Conservation (phyloP, 1,140 invertebrate species). For the Solenopsis fugax region DNA sequence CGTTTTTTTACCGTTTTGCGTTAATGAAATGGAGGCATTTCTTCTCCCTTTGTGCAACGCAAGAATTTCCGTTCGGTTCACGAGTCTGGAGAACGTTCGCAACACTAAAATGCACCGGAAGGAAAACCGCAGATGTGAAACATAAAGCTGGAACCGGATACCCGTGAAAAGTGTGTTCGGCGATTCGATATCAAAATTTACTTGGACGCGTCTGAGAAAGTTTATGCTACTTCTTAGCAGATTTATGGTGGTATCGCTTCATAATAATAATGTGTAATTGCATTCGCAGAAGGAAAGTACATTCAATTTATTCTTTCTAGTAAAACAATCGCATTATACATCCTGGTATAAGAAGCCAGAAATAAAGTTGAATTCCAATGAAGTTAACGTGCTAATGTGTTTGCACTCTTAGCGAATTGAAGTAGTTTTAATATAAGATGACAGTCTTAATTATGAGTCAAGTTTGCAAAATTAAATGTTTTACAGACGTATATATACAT, state of each 20-base stretch:
- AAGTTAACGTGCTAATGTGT: background rate
- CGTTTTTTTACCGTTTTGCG: background rate
- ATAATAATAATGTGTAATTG: slow-evolving; percentile 16
- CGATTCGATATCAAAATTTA: slow-evolving; percentile 44
- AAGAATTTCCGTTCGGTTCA: slow-evolving; percentile 33
- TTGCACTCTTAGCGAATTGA: background rate
- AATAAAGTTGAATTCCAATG: background rate
- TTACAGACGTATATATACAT: too few relatives aligned
- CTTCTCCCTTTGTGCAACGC: background rate
- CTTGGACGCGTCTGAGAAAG: slow-evolving; percentile 18
- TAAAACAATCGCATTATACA: slow-evolving; percentile 23
- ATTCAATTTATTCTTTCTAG: slow-evolving; percentile 21
- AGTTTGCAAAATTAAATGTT: too few relatives aligned
- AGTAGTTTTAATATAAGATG: background rate
- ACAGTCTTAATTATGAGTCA: too few relatives aligned
- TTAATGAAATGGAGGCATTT: background rate
- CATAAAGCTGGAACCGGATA: slow-evolving; percentile 57
- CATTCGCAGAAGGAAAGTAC: slow-evolving; percentile 13
- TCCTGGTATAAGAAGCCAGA: background rate
- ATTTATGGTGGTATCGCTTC: slow-evolving; percentile 13
- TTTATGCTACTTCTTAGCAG: slow-evolving; percentile 3
- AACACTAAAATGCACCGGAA: slow-evolving; percentile 63
- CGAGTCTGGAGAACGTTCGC: background rate
- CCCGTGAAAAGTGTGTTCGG: slow-evolving; percentile 31
- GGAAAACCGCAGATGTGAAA: slow-evolving; percentile 76